Conservation (phyloP, 1,140 invertebrate genomes). For the Saccostrea echinata region DNA sequence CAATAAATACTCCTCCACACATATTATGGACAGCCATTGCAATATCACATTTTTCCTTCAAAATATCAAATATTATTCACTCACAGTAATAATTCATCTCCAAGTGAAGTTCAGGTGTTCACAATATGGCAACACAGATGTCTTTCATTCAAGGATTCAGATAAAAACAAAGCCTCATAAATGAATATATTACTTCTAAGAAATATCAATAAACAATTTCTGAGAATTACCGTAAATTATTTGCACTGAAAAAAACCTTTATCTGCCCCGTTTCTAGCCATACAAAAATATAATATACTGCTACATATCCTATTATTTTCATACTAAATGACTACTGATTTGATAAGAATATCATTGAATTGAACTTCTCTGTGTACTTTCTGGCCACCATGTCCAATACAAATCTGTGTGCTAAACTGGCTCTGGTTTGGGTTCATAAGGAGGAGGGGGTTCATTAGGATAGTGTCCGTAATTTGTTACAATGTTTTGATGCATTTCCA, state of each 20-base stretch:
- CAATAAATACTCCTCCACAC: background rate
- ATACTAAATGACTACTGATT: no score
- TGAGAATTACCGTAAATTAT: no score
- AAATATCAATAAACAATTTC: background rate
- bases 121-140: background rate
- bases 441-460: slow-evolving; percentile 13
- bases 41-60: background rate
- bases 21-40: background rate
- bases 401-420: background rate
- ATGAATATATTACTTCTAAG: background rate
- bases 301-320: background rate
- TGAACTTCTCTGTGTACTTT: no score
- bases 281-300: background rate
- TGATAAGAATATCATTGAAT: no score
- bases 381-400: no score
- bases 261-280: background rate
- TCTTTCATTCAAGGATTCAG: background rate
- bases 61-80: background rate
- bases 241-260: background rate
- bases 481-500: slow-evolving; percentile 4
- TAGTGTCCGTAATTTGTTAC: background rate
- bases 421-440: slow-evolving; percentile 11
- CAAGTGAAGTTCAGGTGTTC: no score
- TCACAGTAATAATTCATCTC: no score
- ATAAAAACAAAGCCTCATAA: background rate